phyloP scores from a whole-genome alignment of 2,113 vertebrate genomes.

The Turnix velox region DNA sequence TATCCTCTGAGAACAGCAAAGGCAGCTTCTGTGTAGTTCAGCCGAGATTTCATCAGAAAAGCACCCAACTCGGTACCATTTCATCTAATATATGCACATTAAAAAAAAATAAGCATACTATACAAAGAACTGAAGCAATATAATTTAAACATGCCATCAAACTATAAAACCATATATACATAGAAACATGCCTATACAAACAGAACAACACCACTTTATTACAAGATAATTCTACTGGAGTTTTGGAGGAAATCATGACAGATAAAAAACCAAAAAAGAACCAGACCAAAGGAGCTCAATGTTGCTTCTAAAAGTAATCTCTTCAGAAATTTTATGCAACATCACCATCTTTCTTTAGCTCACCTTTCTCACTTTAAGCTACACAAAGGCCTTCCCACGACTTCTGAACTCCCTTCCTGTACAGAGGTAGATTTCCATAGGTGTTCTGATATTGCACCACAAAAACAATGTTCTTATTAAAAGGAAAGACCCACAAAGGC shows the following conservation, averaged over 20 bases:
- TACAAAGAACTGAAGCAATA: conserved; percentile 18
- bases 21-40: neutral
- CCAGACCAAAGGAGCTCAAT: neutral
- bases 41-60: neutral
- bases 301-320: neutral
- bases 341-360: neutral
- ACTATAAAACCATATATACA: conserved; percentile 61
- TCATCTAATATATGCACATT: neutral
- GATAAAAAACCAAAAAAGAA: neutral
- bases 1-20: neutral
- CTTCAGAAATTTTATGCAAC: neutral
- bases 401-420: neutral
- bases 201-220: neutral
- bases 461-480: neutral
- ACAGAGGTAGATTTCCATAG: conserved; percentile 48
- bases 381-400: neutral
- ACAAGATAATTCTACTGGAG: neutral
- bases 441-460: conserved; percentile 40
- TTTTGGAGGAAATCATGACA: neutral
- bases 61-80: neutral
- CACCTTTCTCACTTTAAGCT: neutral
- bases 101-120: neutral
- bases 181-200: conserved; percentile 24
- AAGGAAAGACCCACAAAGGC: neutral
- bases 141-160: conserved; percentile 57